Percentiles rank a stretch among this genome's conserved stretches.
These are phyloP conservation scores for Echiichthys vipera DNA, from an alignment of 2,797 vertebrate species.

Conservation along the genomic window DNA sequence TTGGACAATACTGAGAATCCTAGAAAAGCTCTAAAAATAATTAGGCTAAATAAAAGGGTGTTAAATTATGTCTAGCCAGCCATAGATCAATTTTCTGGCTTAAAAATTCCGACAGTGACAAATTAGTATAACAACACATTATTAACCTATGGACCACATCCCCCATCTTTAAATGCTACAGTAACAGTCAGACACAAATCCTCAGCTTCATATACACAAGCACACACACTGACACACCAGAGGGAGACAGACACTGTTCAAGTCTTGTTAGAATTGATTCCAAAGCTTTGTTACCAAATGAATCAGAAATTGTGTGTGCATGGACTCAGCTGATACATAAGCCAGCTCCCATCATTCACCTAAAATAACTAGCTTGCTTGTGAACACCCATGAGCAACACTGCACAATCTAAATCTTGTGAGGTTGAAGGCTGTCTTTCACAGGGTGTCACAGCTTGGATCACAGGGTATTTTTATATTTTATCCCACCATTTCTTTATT, in stretches of 20 bases:
- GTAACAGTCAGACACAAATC: neutral
- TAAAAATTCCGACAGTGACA: neutral
- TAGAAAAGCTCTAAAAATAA: too few species aligned
- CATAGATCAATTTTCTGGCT: neutral
- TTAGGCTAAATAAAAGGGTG: neutral
- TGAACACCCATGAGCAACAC: conserved; percentile 23
- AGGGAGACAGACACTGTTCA: conserved; percentile 28
- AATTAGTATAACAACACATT: neutral
- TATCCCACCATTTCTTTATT: neutral
- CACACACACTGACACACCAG: conserved; percentile 30
- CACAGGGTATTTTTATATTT: neutral
- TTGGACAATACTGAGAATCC: neutral
- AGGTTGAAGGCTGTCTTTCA: conserved; percentile 6
- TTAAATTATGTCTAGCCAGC: neutral
- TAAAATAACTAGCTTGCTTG: conserved; percentile 26
- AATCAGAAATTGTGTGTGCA: conserved; percentile 42
- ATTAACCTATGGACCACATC: neutral
- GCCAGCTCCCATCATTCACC: conserved; percentile 36
- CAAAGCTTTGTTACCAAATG: conserved; percentile 46
- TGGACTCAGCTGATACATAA: conserved; percentile 20
- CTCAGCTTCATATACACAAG: conserved; percentile 1
- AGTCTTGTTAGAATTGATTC: conserved; percentile 43
- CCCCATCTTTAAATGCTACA: neutral
- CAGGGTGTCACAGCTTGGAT: conserved; percentile 18
- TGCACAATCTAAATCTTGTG: conserved; percentile 29